phyloP scores from a whole-genome alignment of 2,797 vertebrate species.

The Schizopygopsis malacanthus region DNA sequence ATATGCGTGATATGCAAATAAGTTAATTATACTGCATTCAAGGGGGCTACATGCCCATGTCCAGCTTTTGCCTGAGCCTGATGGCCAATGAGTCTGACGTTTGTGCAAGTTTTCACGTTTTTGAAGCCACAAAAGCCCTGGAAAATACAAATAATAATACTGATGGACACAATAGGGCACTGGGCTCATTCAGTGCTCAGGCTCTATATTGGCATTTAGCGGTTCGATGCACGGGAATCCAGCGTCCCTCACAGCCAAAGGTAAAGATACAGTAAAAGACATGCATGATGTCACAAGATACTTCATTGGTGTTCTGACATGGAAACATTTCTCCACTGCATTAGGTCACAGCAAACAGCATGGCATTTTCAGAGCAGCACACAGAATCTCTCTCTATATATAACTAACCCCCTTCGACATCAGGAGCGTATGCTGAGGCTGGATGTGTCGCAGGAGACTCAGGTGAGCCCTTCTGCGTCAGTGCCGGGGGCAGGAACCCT shows the following conservation, averaged over 20 bases:
- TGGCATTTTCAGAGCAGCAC: constrained; percentile 21
- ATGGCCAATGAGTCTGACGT: neutral
- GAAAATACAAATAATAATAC: neutral
- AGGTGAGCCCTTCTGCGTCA: constrained; percentile 21
- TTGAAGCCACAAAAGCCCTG: no score
- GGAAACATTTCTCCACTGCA: constrained; percentile 8
- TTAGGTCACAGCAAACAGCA: constrained; percentile 1
- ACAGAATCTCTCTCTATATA: neutral
- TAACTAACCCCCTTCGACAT: neutral
- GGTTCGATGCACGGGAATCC: neutral
- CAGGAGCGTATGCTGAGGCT: neutral
- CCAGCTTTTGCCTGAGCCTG: neutral
- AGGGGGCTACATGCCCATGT: neutral
- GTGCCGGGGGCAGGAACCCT: constrained; percentile 4
- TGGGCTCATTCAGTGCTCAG: neutral
- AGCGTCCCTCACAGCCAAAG: neutral
- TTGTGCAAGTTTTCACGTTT: neutral
- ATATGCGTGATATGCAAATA: neutral
- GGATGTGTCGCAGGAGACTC: neutral
- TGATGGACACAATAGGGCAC: neutral
- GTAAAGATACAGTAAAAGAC: neutral
- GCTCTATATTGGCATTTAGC: neutral
- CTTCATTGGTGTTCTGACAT: neutral
- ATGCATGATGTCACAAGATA: neutral
- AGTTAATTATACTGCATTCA: neutral